Evolutionary conservation across 2,113 vertebrate genomes (phyloP).

Genomic region (Melierax canorus): DNA sequence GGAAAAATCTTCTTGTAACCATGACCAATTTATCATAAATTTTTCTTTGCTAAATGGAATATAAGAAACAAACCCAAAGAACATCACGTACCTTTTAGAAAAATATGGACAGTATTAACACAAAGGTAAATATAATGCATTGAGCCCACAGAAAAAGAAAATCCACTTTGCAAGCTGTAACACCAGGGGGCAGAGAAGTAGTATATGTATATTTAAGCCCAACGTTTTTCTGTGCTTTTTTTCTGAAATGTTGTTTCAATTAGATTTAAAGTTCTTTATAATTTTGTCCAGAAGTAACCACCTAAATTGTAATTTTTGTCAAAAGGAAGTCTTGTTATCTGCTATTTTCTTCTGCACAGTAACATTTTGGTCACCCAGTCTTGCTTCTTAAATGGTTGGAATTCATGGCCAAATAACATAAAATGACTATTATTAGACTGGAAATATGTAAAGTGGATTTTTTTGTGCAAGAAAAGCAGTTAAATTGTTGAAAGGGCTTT

Average conservation of each 20-base stretch:
- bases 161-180: background rate
- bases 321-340: background rate
- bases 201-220: background rate
- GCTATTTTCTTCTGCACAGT: background rate
- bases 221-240: background rate
- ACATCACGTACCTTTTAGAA: background rate
- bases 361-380: background rate
- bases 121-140: background rate
- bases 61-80: background rate
- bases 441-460: background rate
- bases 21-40: background rate
- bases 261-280: background rate
- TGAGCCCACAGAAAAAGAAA: background rate
- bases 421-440: background rate
- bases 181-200: slow-evolving; percentile 41
- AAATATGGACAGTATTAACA: background rate
- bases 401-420: background rate
- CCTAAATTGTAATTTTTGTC: background rate
- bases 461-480: background rate
- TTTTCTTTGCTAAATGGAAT: background rate
- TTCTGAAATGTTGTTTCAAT: background rate
- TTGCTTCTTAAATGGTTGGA: background rate
- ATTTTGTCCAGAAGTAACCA: background rate
- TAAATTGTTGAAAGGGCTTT: background rate
- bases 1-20: background rate